phyloP scores from a whole-genome alignment of 2,888 invertebrate genomes.

The Euproctis similis region DNA sequence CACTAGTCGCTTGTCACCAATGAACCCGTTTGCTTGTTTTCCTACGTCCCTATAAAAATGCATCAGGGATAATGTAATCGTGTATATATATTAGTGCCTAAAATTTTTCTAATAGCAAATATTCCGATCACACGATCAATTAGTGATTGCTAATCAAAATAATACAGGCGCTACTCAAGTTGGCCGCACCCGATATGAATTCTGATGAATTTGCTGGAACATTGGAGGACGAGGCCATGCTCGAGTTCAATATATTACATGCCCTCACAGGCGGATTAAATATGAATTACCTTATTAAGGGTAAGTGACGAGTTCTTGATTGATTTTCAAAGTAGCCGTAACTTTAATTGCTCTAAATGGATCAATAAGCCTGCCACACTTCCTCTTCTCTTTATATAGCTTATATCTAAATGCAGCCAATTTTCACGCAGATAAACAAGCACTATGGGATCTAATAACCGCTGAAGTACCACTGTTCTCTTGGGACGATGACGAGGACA shows the following conservation, averaged over 20 bases:
- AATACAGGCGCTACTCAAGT: conserved; percentile 58
- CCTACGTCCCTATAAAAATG: too few relatives aligned
- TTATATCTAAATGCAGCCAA: not conserved
- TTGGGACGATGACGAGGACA: conserved; percentile 63
- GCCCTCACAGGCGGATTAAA: conserved; percentile 49
- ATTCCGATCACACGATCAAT: conserved; percentile 16
- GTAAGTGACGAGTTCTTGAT: too few relatives aligned
- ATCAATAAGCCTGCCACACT: too few relatives aligned
- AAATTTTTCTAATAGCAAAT: conserved; percentile 7
- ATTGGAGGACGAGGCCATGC: conserved; percentile 47
- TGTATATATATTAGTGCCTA: conserved; percentile 10
- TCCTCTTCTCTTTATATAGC: too few relatives aligned
- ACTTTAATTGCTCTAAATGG: too few relatives aligned
- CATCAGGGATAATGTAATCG: too few relatives aligned
- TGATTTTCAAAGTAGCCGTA: too few relatives aligned
- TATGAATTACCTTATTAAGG: conserved; percentile 18
- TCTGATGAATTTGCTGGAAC: conserved; percentile 39
- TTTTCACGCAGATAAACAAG: conserved; percentile 29
- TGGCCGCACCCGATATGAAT: conserved; percentile 62
- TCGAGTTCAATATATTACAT: conserved; percentile 48
- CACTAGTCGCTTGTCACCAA: too few relatives aligned
- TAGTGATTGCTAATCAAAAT: conserved; percentile 48
- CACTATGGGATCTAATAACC: conserved; percentile 36
- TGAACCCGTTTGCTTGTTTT: too few relatives aligned
- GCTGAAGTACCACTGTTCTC: conserved; percentile 41